Percentiles rank a stretch among this genome's conserved stretches.
These are phyloP conservation scores for Drosophila tani DNA, from an alignment of 1,140 invertebrate species.

Conservation along the genomic window DNA sequence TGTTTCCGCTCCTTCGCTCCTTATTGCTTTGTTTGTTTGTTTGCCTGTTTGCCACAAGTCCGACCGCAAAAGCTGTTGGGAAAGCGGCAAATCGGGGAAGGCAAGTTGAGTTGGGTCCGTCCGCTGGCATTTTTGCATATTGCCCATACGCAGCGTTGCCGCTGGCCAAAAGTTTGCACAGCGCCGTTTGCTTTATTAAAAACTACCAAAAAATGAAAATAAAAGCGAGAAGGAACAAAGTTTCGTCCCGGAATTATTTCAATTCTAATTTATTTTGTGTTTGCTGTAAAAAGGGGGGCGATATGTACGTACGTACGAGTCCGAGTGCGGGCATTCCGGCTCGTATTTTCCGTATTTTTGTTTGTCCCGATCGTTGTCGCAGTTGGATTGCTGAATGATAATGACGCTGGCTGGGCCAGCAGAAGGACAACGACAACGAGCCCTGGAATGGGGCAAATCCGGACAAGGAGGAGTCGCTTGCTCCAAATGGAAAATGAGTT, in stretches of 20 bases:
- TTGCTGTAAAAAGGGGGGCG: conserved; percentile 64
- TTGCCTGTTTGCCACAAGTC: conserved; percentile 74
- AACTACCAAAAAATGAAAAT: conserved; percentile 69
- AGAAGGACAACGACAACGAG: conserved; percentile 1
- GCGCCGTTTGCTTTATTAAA: conserved; percentile 82
- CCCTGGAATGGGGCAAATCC: not conserved
- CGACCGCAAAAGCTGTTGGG: conserved; percentile 73
- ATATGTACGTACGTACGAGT: not conserved
- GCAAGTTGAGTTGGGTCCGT: conserved; percentile 25
- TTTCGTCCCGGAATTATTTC: conserved; percentile 77
- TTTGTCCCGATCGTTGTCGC: conserved; percentile 78
- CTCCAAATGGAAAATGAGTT: conserved; percentile 75
- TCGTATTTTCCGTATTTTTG: conserved; percentile 49
- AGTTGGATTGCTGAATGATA: conserved; percentile 78
- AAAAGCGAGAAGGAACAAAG: conserved; percentile 50
- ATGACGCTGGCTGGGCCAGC: conserved; percentile 57
- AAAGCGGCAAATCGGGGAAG: conserved; percentile 8
- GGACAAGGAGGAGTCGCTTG: conserved; percentile 11
- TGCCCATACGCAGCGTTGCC: conserved; percentile 78
- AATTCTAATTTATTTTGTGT: conserved; percentile 83
- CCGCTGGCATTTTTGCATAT: conserved; percentile 78
- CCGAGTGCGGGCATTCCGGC: conserved; percentile 39
- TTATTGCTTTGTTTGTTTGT: conserved; percentile 81
- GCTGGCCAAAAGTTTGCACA: conserved; percentile 70
- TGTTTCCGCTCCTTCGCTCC: conserved; percentile 36